Percentiles rank a stretch among this genome's conserved stretches.
Evolutionary conservation across 2,113 vertebrate genomes (phyloP).

Genomic region (Probosciger aterrimus): DNA sequence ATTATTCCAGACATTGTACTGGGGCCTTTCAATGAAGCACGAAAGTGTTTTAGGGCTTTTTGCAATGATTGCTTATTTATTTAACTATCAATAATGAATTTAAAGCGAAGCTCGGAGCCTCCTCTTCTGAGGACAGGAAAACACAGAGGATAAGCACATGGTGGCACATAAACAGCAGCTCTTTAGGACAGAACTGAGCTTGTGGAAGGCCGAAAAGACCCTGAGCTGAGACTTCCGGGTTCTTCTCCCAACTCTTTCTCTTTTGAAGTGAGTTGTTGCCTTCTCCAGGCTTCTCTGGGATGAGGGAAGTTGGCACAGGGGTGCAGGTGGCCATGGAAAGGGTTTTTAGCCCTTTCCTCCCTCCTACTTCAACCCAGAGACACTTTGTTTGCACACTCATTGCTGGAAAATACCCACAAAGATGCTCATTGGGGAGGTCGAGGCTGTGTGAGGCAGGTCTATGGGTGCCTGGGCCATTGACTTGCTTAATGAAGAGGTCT

Average conservation of each 20-base stretch:
- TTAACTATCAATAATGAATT: constrained; percentile 62
- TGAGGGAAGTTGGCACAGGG: background rate
- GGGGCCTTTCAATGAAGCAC: constrained; percentile 47
- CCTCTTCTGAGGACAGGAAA: background rate
- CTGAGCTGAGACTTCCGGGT: background rate
- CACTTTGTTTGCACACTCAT: fast-evolving
- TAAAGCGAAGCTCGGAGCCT: background rate
- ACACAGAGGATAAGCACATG: background rate
- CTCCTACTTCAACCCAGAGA: background rate
- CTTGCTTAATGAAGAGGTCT: background rate
- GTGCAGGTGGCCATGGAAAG: background rate
- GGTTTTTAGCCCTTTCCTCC: background rate
- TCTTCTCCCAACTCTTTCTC: background rate
- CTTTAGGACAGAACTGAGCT: background rate
- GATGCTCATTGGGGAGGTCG: fast-evolving
- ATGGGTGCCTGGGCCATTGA: fast-evolving
- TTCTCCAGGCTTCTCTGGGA: background rate
- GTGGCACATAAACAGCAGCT: background rate
- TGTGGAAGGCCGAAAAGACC: background rate
- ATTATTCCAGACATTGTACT: background rate
- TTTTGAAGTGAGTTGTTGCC: background rate
- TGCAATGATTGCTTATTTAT: constrained; percentile 52
- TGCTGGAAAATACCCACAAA: fast-evolving
- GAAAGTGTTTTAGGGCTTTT: constrained; percentile 47
- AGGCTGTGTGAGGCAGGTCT: background rate